Conservation (phyloP, 2,888 invertebrate species). For the Stegophylla sp. region DNA sequence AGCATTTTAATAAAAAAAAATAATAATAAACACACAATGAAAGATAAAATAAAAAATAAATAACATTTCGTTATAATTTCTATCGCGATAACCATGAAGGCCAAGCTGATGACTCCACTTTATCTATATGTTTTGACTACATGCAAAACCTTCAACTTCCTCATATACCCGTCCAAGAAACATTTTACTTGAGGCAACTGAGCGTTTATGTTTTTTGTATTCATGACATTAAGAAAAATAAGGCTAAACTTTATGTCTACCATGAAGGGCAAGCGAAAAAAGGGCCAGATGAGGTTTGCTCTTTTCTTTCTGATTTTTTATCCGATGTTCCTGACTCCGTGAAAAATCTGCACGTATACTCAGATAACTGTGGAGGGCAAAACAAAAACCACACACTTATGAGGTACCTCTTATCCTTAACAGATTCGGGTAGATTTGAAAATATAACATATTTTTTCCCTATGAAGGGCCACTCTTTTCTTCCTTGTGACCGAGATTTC, state of each 20-base stretch:
- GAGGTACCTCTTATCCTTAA: constrained; percentile 4
- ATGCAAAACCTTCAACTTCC: not conserved
- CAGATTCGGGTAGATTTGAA: constrained; percentile 60
- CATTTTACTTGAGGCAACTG: not conserved
- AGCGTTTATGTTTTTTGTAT: not conserved
- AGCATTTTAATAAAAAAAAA: too few species aligned
- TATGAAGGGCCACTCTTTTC: constrained; percentile 61
- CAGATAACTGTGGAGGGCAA: constrained; percentile 63
- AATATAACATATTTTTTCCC: constrained; percentile 60
- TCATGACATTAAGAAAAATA: not conserved
- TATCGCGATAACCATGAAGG: too few species aligned
- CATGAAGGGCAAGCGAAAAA: not conserved
- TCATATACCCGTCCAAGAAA: not conserved
- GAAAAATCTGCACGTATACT: constrained; percentile 61
- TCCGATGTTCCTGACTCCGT: not conserved
- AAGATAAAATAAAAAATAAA: too few species aligned
- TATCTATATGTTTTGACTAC: not conserved
- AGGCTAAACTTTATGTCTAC: not conserved
- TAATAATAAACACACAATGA: too few species aligned
- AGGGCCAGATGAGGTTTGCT: not conserved
- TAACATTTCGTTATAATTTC: too few species aligned
- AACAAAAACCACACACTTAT: constrained; percentile 61
- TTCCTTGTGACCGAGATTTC: constrained; percentile 52
- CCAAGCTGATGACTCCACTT: too few species aligned
- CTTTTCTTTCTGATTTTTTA: not conserved